Evolutionary conservation across 2,113 vertebrate genomes (phyloP), one percentile per base, ranked within the genome.

Genomic region (Chlorocebus sabaeus): DNA sequence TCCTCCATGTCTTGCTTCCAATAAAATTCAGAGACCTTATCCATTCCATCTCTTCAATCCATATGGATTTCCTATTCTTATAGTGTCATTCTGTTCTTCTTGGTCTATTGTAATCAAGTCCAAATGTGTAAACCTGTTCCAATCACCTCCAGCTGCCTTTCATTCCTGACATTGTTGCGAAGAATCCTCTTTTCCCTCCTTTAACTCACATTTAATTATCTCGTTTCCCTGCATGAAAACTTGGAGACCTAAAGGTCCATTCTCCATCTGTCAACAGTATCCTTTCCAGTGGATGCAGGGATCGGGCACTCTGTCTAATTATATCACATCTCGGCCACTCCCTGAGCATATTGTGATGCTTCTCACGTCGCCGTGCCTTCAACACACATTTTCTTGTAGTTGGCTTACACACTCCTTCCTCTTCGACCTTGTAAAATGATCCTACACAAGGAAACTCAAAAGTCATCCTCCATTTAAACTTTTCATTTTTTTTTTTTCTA

Each of bases 351-450:
- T 1, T 18, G 20, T 2, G 8, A 23, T 45, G n/a, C 3, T 25
- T 9, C 5, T 30, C 6, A 14, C 72, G 9, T 6, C 7, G 0
- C 7, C 3, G 7, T 52, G 25, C 1, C 14, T 14, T 45, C 6
- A 13, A 40, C 18, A 5, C 10, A 20, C 3, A 4, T 0, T 27
- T 48, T 88, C 27, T 68, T 64, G 3, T 16, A 43, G 6, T 22
- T 78, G 30, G 8, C 25, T 45, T 78, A 2, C 0, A 18, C 17
- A 43, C 61, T 12, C 8, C 8, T 50, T 79, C 43, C 16, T 82
- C 30, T 40, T 76, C 11, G 1, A 6, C 2, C 32, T 80, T 79
- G 5, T n/a, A 89, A 94, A 92, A 57, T 57, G 18, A 43, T 88
- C 25, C 38, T 75, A 11, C 2, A 23, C 10, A 78, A 17, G 35